phyloP scores from a whole-genome alignment of 2,888 invertebrate genomes.

The Notodonta ziczac region DNA sequence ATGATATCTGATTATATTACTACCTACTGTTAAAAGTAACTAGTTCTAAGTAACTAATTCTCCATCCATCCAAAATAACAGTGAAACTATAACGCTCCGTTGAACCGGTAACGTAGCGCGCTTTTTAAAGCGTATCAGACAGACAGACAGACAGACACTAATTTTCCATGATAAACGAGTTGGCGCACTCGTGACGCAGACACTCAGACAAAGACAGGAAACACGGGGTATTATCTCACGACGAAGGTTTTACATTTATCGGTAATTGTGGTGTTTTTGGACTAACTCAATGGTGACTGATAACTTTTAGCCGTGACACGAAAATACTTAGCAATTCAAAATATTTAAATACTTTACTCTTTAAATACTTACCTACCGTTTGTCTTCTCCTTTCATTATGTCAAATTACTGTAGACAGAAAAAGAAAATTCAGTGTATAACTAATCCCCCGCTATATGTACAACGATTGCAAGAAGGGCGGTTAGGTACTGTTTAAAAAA shows the following conservation, averaged over 20 bases:
- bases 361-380: too few species aligned
- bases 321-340: not conserved
- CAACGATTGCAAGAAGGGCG: too few species aligned
- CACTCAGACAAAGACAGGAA: constrained; percentile 43
- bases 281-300: constrained; percentile 12
- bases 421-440: too few species aligned
- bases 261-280: constrained; percentile 20
- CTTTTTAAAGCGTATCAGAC: constrained; percentile 3
- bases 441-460: too few species aligned
- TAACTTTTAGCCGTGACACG: constrained; percentile 4
- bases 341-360: not conserved
- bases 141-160: constrained; percentile 4
- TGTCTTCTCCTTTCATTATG: too few species aligned
- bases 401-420: too few species aligned
- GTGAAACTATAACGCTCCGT: not conserved
- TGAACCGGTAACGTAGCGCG: not conserved
- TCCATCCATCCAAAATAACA: not conserved
- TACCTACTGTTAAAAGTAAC: not conserved
- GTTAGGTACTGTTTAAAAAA: too few species aligned
- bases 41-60: not conserved
- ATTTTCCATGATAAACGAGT: constrained; percentile 1
- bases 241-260: constrained; percentile 11
- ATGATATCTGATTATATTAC: too few species aligned
- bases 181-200: constrained; percentile 4
- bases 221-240: constrained; percentile 36